Evolutionary conservation across 1,140 invertebrate genomes (phyloP).

Genomic region (Calosoma granatense): DNA sequence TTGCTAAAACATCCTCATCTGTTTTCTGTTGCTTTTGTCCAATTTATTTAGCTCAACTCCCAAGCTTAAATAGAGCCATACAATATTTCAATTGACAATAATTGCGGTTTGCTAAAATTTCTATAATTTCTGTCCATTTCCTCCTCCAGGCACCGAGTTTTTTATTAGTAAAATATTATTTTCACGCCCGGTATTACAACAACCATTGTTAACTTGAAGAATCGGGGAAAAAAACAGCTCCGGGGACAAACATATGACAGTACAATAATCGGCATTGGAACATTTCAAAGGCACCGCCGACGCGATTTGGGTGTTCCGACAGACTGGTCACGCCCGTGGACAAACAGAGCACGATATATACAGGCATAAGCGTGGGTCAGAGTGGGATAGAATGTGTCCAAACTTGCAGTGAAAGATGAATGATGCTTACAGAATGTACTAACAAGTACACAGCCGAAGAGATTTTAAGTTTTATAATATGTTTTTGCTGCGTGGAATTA

Average conservation of each 20-base stretch:
- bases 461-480: slow-evolving; percentile 3
- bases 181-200: too few species aligned
- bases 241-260: slow-evolving; percentile 1
- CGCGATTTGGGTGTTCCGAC: slow-evolving; percentile 2
- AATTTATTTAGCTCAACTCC: too few species aligned
- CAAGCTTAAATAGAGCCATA: too few species aligned
- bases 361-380: background rate
- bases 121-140: too few species aligned
- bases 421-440: background rate
- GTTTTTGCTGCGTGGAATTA: slow-evolving; percentile 1
- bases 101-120: too few species aligned
- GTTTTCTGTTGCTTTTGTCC: too few species aligned
- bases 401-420: too few species aligned
- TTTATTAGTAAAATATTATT: too few species aligned
- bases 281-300: background rate
- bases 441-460: slow-evolving; percentile 7
- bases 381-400: background rate
- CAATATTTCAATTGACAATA: too few species aligned
- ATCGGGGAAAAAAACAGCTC: background rate
- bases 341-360: background rate
- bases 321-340: background rate
- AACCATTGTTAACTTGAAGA: too few species aligned
- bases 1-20: too few species aligned
- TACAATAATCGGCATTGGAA: slow-evolving; percentile 1
- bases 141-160: too few species aligned